Evolutionary conservation across 1,140 invertebrate genomes (phyloP).

Genomic region (Globodera rostochiensis): DNA sequence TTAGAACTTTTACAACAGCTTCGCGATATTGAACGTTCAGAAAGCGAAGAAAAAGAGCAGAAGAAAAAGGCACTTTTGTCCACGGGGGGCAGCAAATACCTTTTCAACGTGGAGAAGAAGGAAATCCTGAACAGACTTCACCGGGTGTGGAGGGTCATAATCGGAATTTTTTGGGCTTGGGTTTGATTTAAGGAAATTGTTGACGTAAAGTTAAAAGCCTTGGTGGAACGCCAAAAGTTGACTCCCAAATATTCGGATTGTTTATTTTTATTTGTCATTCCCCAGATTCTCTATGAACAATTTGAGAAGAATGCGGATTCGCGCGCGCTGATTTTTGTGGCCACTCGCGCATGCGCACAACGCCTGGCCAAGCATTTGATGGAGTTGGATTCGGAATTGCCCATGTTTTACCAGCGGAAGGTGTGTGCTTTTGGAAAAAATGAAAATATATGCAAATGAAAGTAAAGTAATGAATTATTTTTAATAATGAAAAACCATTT

Average conservation of each 20-base stretch:
- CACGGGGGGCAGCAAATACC: background rate
- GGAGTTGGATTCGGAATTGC: background rate
- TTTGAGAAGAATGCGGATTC: slow-evolving; percentile 41
- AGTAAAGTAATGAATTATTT: background rate
- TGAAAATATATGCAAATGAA: background rate
- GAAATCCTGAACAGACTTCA: slow-evolving; percentile 33
- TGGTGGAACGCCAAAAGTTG: too few species aligned
- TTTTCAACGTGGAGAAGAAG: slow-evolving; percentile 13
- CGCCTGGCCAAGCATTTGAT: slow-evolving; percentile 33
- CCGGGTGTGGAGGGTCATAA: background rate
- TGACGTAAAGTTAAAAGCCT: too few species aligned
- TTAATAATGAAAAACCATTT: background rate
- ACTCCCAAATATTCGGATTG: too few species aligned
- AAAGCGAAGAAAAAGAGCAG: background rate
- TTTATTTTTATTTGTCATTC: background rate
- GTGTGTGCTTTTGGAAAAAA: background rate
- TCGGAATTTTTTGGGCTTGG: too few species aligned
- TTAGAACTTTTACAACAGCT: background rate
- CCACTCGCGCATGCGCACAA: slow-evolving; percentile 35
- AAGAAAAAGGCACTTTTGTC: slow-evolving; percentile 1
- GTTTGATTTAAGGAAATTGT: too few species aligned
- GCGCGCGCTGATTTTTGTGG: slow-evolving; percentile 50
- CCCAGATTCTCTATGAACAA: slow-evolving; percentile 33
- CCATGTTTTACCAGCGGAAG: slow-evolving; percentile 31
- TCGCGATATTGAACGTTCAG: background rate